A percentile compares a stretch with the other conserved stretches of the same genome.
Evolutionary conservation across 1,140 invertebrate species (phyloP).

Genomic region (Zaprionus kolodkinae): DNA sequence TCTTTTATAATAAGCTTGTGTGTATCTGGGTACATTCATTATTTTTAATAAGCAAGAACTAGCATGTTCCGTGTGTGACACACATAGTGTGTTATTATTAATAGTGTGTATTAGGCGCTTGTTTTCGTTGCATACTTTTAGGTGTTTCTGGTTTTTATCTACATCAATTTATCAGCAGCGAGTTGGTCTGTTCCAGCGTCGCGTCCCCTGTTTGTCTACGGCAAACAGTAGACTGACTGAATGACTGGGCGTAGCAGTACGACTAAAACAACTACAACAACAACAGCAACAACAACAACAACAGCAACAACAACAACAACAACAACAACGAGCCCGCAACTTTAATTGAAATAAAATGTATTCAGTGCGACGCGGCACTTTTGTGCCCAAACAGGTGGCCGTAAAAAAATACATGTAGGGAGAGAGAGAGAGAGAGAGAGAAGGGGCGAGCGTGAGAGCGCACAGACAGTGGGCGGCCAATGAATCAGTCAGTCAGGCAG

Average conservation of each 20-base stretch:
- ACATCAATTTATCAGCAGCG: constrained; percentile 51
- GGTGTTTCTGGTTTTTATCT: constrained; percentile 54
- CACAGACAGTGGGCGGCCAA: constrained; percentile 28
- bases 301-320: too few relatives aligned
- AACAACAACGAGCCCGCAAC: constrained; percentile 31
- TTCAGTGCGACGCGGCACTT: constrained; percentile 23
- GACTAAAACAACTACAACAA: background rate
- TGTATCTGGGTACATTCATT: background rate
- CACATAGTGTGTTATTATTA: background rate
- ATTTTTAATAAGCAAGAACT: background rate
- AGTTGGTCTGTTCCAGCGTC: constrained; percentile 20
- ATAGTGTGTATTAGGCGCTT: background rate
- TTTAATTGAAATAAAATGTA: constrained; percentile 80
- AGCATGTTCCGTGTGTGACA: background rate
- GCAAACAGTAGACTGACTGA: constrained; percentile 51
- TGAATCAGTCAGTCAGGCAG: constrained; percentile 31
- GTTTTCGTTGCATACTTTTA: constrained; percentile 48
- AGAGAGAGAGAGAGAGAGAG: background rate
- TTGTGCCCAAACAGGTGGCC: constrained; percentile 31
- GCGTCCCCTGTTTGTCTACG: constrained; percentile 52
- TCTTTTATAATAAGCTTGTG: too few relatives aligned
- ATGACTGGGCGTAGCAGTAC: constrained; percentile 12
- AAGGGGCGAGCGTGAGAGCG: constrained; percentile 24
- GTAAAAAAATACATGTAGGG: background rate
- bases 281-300: background rate